Conservation (phyloP, 1,140 invertebrate genomes). For the Cataglyphis hispanica region DNA sequence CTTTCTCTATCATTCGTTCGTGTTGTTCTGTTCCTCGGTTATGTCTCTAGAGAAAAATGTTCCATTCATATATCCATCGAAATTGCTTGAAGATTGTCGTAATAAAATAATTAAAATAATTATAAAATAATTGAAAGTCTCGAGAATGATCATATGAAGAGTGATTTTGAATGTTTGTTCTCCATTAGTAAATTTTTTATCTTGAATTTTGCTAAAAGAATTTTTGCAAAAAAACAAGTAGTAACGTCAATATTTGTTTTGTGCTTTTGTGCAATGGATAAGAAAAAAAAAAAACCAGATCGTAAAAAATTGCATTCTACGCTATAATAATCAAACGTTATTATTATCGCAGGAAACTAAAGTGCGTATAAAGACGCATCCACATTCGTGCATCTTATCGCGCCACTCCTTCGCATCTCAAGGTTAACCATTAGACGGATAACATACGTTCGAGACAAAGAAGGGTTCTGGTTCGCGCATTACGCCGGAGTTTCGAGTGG, state of each 20-base stretch:
- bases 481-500: conserved; percentile 48
- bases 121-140: not conserved
- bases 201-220: not conserved
- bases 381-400: conserved; percentile 51
- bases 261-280: not conserved
- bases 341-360: not conserved
- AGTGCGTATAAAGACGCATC: conserved; percentile 18
- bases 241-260: not conserved
- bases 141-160: not conserved
- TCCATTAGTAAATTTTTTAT: not conserved
- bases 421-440: conserved; percentile 67
- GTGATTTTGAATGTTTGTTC: not conserved
- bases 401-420: conserved; percentile 16
- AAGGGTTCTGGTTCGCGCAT: conserved; percentile 48
- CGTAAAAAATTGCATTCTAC: not conserved
- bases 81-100: not conserved
- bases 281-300: not conserved
- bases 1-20: not conserved
- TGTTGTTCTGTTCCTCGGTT: not conserved
- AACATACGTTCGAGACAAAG: conserved; percentile 65
- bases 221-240: too few relatives aligned
- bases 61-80: conserved; percentile 3
- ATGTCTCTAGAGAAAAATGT: conserved; percentile 30
- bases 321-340: not conserved
- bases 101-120: conserved; percentile 3